A percentile compares a stretch with the other conserved stretches of the same genome.
phyloP scores from a whole-genome alignment of 2,888 invertebrate species.

The Calliopum simillimum region DNA sequence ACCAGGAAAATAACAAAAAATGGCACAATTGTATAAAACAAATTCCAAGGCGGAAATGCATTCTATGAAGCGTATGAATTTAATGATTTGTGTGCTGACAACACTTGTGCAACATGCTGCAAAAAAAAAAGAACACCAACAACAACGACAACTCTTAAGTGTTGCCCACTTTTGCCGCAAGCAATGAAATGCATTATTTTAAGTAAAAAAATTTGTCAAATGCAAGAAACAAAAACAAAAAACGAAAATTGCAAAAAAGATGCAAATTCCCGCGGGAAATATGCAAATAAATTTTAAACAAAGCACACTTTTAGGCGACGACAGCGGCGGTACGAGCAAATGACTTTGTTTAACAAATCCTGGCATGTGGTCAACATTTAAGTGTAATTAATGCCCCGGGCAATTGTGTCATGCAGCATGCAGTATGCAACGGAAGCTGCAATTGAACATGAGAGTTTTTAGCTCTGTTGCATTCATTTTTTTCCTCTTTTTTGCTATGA shows the following conservation, averaged over 20 bases:
- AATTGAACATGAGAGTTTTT: constrained; percentile 24
- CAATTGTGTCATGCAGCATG: constrained; percentile 42
- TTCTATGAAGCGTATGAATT: constrained; percentile 63
- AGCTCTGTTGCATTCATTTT: neutral
- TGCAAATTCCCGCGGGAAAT: constrained; percentile 15
- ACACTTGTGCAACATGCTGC: neutral
- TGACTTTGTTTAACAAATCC: constrained; percentile 54
- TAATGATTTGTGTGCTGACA: constrained; percentile 58
- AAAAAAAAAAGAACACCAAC: no score
- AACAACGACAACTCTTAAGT: constrained; percentile 18
- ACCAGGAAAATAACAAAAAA: constrained; percentile 3
- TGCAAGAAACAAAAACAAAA: neutral
- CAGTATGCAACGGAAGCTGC: constrained; percentile 47
- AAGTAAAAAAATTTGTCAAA: constrained; percentile 26
- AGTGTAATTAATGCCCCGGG: constrained; percentile 67
- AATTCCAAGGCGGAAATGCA: constrained; percentile 49
- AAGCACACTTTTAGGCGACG: constrained; percentile 34
- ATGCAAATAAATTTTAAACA: constrained; percentile 28
- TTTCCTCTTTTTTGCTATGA: neutral
- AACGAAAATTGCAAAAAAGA: neutral
- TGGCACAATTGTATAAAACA: no score
- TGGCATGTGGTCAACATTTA: constrained; percentile 67
- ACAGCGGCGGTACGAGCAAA: constrained; percentile 20
- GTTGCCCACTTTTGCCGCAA: constrained; percentile 10
- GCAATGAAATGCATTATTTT: constrained; percentile 14